Evolutionary conservation across 2,888 invertebrate species (phyloP), one percentile per base, ranked within the genome.

Genomic region (Hydroisotoma schaefferi): DNA sequence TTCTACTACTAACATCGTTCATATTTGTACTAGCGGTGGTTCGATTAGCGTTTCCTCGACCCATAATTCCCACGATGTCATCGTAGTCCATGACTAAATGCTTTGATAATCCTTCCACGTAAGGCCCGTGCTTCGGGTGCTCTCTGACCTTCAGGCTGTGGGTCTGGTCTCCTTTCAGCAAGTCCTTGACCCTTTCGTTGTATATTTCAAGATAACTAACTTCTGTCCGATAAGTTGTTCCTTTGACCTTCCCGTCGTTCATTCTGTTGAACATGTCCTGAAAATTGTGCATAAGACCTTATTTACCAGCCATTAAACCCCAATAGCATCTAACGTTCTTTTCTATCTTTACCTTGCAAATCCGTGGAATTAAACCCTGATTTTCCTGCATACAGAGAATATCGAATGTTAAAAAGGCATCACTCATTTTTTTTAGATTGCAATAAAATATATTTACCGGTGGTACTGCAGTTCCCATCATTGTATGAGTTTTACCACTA

Each of bases 1-100:
- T 90, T 74, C 92, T 83, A 75, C 90, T 90, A 77, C 90, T 90
- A 72, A 89, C 89, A 78, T 91, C 90, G 80, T 92, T 92, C 91
- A 92, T 92, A 77, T 90, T 89, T 59, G 92, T 92, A 73, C 89
- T 86, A 46, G 91, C 91, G 2, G 91, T 91, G 23, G 90, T 90
- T 69, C 92, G 83, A 75, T 87, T 87, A 63, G 84, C 81, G 80
- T 90, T 91, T 67, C 91, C 91, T 72, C 86, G 83, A 70, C 84
- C 81, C 83, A 88, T 87, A 75, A 87, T 85, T 75, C 85, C 85
- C 87, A 88, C 76, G 76, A 92, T 90, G 76, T 91, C 90, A 68
- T 85, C 83, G 76, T 90, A 92, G 76, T 91, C 89, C 1, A 87
- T 87, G 15, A 92, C 91, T 47, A 90, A 80, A 78, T 90, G 90